Percentiles rank a stretch among this genome's conserved stretches.
phyloP scores from a whole-genome alignment of 2,797 vertebrate genomes.

The Characodon lateralis region DNA sequence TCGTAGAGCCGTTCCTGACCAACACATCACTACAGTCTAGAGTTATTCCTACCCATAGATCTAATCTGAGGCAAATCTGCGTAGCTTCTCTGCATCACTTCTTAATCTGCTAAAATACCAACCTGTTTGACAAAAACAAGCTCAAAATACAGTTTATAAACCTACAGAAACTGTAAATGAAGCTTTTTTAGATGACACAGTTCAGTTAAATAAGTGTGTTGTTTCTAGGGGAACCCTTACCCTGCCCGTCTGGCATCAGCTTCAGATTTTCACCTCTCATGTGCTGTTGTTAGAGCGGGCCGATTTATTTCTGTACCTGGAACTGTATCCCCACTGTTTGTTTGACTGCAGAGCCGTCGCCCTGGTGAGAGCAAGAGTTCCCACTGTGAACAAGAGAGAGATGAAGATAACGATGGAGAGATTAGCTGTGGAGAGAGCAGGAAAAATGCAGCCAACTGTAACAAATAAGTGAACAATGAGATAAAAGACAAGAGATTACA shows the following conservation, averaged over 20 bases:
- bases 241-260: not conserved
- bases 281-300: constrained; percentile 4
- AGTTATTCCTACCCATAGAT: not conserved
- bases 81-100: not conserved
- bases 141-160: not conserved
- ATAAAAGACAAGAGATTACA: constrained; percentile 68
- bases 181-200: not conserved
- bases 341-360: constrained; percentile 52
- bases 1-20: too few species aligned
- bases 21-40: not conserved
- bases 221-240: not conserved
- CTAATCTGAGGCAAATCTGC: not conserved
- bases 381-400: constrained; percentile 67
- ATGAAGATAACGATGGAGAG: constrained; percentile 73
- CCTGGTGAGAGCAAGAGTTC: constrained; percentile 67
- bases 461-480: constrained; percentile 62
- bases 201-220: too few species aligned
- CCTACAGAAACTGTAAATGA: not conserved
- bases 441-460: constrained; percentile 61
- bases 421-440: constrained; percentile 44
- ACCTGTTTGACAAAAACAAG: not conserved
- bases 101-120: not conserved
- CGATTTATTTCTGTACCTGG: constrained; percentile 49
- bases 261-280: constrained; percentile 7
- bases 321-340: constrained; percentile 50